Evolutionary conservation across 2,888 invertebrate genomes (phyloP), one percentile per base, ranked within the genome.

Genomic region (Folsomia candida): DNA sequence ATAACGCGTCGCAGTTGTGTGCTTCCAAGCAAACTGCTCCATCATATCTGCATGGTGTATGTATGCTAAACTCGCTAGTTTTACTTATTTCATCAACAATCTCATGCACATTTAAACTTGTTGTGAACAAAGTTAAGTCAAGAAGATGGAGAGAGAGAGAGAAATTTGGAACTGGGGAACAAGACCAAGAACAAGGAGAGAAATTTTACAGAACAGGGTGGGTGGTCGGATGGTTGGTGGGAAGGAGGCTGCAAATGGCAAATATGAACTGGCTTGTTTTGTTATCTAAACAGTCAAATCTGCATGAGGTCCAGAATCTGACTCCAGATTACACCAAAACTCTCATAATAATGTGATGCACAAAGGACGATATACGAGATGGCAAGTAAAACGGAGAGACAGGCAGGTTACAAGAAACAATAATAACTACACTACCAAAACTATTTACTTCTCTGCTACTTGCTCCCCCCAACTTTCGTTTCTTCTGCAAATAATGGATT

Each of bases 181-280:
- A 54, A 54, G 54, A 54, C 22, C 54, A 54, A 54, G 54, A 54
- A 20, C 47, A 47, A n/a, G 54, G 22, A 54, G n/a, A 6, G 54
- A 22, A 18, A 54, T 54, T n/a, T n/a, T n/a, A n/a, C n/a, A n/a
- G n/a, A n/a, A n/a, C n/a, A 37, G 37, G 37, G 14, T 9, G 37
- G 37, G 37, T 37, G 14, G 37, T 37, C 14, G 37, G 37, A 37
- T n/a, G 37, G 37, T 37, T 37, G 37, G 37, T 4, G 6, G 14
- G 37, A 37, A 14, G 37, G 37, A 9, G n/a, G 26, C 64, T 64
- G 64, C 64, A 65, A 65, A 65, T 65, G 65, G 65, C 65, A 65
- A 65, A 65, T 54, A 57, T 57, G 54, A 54, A 65, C 51, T 54
- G 27, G 28, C 51, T 54, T 54, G 54, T 54, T 65, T 65, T 54